These are phyloP conservation scores for Kryptopterus vitreolus DNA, from an alignment of 2,797 vertebrate species.

Conservation along the genomic window DNA sequence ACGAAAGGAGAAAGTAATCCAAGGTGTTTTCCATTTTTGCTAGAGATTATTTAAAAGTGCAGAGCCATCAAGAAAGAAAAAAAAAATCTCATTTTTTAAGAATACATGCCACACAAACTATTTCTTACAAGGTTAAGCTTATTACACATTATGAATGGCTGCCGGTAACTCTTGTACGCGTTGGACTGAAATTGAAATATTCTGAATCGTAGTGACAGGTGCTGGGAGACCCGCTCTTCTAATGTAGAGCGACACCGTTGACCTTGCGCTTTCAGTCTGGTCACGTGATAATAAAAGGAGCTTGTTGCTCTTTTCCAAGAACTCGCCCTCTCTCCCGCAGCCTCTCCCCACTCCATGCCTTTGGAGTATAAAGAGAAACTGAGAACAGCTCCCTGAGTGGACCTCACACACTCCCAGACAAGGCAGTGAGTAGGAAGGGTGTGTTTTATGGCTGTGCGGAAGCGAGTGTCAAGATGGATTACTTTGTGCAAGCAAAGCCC, in stretches of 20 bases:
- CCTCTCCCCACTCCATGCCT: conserved; percentile 1
- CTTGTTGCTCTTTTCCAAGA: conserved; percentile 46
- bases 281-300: not conserved
- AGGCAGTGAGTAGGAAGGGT: conserved; percentile 42
- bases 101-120: not conserved
- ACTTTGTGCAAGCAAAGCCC: conserved; percentile 56
- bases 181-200: conserved; percentile 33
- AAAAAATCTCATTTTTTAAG: no score
- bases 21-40: not conserved
- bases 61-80: not conserved
- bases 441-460: conserved; percentile 34
- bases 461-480: conserved; percentile 49
- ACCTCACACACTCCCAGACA: conserved; percentile 33
- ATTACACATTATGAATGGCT: not conserved
- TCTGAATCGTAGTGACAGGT: conserved; percentile 2
- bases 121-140: not conserved
- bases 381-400: not conserved
- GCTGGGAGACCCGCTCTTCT: conserved; percentile 2
- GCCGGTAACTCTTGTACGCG: no score
- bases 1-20: not conserved
- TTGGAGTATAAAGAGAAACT: conserved; percentile 26
- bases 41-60: not conserved
- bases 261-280: not conserved
- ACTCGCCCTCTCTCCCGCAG: conserved; percentile 14
- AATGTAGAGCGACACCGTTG: not conserved